These are phyloP conservation scores for Aegotheles bennettii DNA, from an alignment of 2,113 vertebrate species.

Conservation along the genomic window DNA sequence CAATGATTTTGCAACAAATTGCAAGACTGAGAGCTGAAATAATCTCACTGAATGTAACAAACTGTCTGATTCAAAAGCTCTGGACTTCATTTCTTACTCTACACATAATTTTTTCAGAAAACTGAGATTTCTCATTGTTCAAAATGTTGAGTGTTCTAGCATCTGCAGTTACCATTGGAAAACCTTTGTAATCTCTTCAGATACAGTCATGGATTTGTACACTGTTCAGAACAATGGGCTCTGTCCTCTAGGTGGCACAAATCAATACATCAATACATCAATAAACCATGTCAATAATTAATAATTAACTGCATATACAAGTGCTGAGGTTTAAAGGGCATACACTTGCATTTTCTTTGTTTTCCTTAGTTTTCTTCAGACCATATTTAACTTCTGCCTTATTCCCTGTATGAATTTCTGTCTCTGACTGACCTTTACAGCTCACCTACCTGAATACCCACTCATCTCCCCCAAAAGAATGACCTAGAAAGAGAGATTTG, in stretches of 20 bases:
- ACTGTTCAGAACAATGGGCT: neutral
- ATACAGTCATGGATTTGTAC: neutral
- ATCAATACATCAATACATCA: slow-evolving; percentile 1
- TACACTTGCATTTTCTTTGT: neutral
- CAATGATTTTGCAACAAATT: neutral
- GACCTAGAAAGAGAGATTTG: neutral
- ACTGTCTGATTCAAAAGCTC: neutral
- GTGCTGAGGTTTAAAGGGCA: slow-evolving; percentile 53
- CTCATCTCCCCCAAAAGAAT: neutral
- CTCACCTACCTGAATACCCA: neutral
- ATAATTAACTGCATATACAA: slow-evolving; percentile 2
- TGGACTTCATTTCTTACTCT: neutral
- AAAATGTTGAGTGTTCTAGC: neutral
- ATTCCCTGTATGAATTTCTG: neutral
- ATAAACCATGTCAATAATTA: slow-evolving; percentile 47
- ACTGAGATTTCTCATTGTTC: neutral
- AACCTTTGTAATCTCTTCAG: neutral
- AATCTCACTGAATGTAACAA: neutral
- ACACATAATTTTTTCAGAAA: rapidly evolving
- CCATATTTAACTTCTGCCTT: neutral
- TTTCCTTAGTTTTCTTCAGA: neutral
- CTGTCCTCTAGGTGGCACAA: slow-evolving; percentile 4
- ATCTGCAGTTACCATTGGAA: neutral
- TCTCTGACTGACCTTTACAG: neutral
- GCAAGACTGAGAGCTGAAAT: neutral